A percentile compares a stretch with the other conserved stretches of the same genome.
Conservation (phyloP, 1,140 invertebrate species). For the Danaus melanippus region DNA sequence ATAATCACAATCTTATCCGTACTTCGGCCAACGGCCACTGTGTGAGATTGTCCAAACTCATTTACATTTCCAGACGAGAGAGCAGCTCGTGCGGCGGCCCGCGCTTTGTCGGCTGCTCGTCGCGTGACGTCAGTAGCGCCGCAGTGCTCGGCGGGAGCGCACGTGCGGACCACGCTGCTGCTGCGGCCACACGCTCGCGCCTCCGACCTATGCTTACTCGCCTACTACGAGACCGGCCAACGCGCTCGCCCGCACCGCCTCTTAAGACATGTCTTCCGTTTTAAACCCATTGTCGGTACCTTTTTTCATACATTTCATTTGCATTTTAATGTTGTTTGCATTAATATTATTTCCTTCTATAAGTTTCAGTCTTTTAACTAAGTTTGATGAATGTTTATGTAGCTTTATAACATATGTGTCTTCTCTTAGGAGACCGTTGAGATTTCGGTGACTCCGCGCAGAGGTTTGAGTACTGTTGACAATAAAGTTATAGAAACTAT, state of each 20-base stretch:
- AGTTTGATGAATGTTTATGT: too few species aligned
- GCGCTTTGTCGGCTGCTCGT: slow-evolving; percentile 20
- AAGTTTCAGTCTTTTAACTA: too few species aligned
- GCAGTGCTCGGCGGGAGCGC: slow-evolving; percentile 16
- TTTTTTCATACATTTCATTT: slow-evolving; percentile 1
- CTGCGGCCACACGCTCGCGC: slow-evolving; percentile 31
- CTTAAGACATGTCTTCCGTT: slow-evolving; percentile 44
- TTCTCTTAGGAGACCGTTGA: slow-evolving; percentile 56
- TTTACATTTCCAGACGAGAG: slow-evolving; percentile 33
- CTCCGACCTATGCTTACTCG: slow-evolving; percentile 35
- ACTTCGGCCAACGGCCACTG: too few species aligned
- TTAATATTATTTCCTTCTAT: not conserved
- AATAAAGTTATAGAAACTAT: slow-evolving; percentile 48
- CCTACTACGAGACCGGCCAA: slow-evolving; percentile 44
- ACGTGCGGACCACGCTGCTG: slow-evolving; percentile 26
- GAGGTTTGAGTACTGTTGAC: slow-evolving; percentile 36
- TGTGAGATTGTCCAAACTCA: not conserved
- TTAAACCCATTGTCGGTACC: slow-evolving; percentile 34
- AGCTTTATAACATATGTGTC: too few species aligned
- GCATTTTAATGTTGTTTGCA: slow-evolving; percentile 10
- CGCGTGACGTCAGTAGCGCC: slow-evolving; percentile 23
- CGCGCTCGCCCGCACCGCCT: slow-evolving; percentile 36
- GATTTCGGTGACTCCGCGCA: slow-evolving; percentile 49
- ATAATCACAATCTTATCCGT: not conserved
- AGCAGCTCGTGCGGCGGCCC: slow-evolving; percentile 22